phyloP scores from a whole-genome alignment of 2,113 vertebrate genomes.

The Peromyscus polionotus region DNA sequence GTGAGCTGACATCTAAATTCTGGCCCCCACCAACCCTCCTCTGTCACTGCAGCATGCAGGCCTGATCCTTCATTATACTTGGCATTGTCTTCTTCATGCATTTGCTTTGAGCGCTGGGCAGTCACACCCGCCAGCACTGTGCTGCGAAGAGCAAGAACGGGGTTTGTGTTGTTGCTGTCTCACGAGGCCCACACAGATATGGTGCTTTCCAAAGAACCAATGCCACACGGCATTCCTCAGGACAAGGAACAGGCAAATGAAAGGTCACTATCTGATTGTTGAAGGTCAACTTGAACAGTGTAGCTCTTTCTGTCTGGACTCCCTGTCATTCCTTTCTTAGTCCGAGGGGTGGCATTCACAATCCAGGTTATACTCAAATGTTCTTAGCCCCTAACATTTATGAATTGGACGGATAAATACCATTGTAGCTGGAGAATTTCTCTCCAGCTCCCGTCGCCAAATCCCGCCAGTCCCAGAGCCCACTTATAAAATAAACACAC shows the following conservation, averaged over 20 bases:
- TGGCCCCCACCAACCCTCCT: not conserved
- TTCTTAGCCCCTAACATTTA: not conserved
- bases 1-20: not conserved
- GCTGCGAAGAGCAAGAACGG: not conserved
- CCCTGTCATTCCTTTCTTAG: not conserved
- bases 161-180: not conserved
- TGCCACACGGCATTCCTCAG: not conserved
- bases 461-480: too few relatives aligned
- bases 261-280: too few relatives aligned
- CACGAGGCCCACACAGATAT: not conserved
- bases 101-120: not conserved
- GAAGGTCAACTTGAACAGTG: not conserved
- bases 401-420: not conserved
- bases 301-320: not conserved
- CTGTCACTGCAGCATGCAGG: rapidly evolving
- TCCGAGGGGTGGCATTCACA: not conserved
- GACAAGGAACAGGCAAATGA: not conserved
- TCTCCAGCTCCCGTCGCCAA: too few relatives aligned
- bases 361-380: constrained; percentile 5
- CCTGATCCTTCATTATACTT: too few relatives aligned
- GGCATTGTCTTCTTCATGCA: not conserved
- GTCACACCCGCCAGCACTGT: not conserved
- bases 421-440: too few relatives aligned
- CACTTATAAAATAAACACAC: too few relatives aligned
- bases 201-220: not conserved